Evolutionary conservation across 1,140 invertebrate genomes (phyloP), one percentile per base, ranked within the genome.

Genomic region (Heliconius melpomene): DNA sequence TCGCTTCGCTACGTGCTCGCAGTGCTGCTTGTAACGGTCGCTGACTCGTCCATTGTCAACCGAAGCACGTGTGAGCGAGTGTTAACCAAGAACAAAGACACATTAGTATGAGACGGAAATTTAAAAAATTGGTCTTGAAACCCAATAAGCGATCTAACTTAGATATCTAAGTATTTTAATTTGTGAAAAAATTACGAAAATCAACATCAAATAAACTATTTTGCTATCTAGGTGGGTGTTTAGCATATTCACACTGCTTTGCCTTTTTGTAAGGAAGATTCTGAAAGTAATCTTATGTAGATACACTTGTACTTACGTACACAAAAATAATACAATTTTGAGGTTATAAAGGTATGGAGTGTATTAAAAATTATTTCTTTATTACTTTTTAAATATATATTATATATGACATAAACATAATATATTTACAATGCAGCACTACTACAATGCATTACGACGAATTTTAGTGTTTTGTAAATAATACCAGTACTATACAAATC

Each of bases 51-150:
- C 87, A 89, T 89, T 88, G 85, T 88, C 79, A 86, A 90, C 90
- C 87, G 78, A 79, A 89, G 87, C 89, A 92, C 89, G 89, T 89
- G 89, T 88, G 85, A 81, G 75, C 77, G 46, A 72, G 82, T 83
- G 83, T 76, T 82, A 84, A 81, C 75, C 73, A 78, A 81, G 77
- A 83, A 83, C 82, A 81, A 83, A 81, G 77, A 60, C 73, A 72
- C 77, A 81, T 78, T 80, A 80, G 38, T 75, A 72, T 78, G 77
- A 71, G 73, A 75, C 72, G 80, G 80, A 81, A 29, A 66, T 66
- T 66, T 29, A 18, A 29, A 66, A 29, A 66, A 52, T 26, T 66
- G 60, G 11, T 66, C 26, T 66, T 66, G 23, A 29, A 66, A 66
- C 60, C 13, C 60, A 29, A 66, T 66, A 66, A 66, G 26, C 60